A percentile compares a stretch with the other conserved stretches of the same genome.
Evolutionary conservation across 2,888 invertebrate species (phyloP).

Genomic region (Steinernema carpocapsae): DNA sequence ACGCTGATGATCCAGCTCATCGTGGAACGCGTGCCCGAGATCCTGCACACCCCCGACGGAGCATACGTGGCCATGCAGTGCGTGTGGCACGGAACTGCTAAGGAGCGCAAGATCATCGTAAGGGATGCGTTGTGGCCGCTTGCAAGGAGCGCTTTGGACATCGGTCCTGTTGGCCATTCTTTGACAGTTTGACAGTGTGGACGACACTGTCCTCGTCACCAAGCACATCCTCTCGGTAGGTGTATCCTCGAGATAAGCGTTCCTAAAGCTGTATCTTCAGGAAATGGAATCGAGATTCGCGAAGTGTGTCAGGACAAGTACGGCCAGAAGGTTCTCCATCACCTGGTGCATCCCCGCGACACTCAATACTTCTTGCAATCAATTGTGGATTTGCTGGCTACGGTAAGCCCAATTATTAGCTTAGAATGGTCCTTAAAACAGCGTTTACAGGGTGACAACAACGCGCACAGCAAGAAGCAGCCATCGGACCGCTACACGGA

Average conservation of each 20-base stretch:
- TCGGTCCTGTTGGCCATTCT: conserved; percentile 79
- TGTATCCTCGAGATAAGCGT: conserved; percentile 3
- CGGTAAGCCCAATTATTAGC: too few species aligned
- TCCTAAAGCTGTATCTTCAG: conserved; percentile 41
- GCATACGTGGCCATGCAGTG: conserved; percentile 81
- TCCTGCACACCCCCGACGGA: conserved; percentile 75
- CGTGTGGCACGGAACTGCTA: conserved; percentile 81
- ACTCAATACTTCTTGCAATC: background rate
- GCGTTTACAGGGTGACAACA: conserved; percentile 46
- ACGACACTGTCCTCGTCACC: conserved; percentile 87
- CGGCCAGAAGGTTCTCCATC: conserved; percentile 85
- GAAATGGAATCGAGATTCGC: conserved; percentile 60
- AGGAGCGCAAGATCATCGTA: conserved; percentile 75
- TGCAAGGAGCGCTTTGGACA: conserved; percentile 87
- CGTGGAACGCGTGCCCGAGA: conserved; percentile 76
- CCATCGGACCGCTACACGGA: conserved; percentile 51
- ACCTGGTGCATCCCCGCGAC: conserved; percentile 84
- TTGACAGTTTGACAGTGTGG: conserved; percentile 87
- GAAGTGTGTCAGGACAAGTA: conserved; percentile 75
- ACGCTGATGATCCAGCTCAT: conserved; percentile 80
- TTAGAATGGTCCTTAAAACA: too few species aligned
- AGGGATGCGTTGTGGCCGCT: conserved; percentile 83
- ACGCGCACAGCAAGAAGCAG: conserved; percentile 48
- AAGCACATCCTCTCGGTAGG: conserved; percentile 76
- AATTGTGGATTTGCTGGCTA: background rate